Conservation (phyloP, 2,113 vertebrate genomes). For the Trochalopteron elliotii region DNA sequence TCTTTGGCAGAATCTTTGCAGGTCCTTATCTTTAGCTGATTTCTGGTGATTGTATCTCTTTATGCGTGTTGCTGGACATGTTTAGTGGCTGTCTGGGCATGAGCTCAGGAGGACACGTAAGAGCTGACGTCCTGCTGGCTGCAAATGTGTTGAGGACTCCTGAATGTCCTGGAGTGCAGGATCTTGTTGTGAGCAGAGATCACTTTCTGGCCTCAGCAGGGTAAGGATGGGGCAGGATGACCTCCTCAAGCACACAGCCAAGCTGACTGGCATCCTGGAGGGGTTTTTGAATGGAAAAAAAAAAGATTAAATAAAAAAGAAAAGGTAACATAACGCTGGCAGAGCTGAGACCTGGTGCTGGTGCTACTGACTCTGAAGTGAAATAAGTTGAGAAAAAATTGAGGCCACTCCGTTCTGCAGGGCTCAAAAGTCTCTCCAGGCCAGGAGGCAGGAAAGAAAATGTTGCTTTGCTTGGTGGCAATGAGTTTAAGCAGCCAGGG, state of each 20-base stretch:
- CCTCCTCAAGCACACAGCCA: background rate
- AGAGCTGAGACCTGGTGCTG: background rate
- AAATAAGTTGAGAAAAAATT: background rate
- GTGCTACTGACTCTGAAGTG: background rate
- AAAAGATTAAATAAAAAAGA: fast-evolving
- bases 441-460: background rate
- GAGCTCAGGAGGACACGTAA: background rate
- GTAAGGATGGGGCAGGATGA: background rate
- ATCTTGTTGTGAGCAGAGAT: background rate
- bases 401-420: background rate
- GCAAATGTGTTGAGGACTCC: background rate
- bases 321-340: background rate
- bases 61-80: background rate
- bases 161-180: background rate
- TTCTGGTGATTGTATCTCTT: background rate
- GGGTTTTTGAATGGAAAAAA: background rate
- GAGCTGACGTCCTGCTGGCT: background rate
- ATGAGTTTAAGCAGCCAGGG: background rate
- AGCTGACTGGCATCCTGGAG: background rate
- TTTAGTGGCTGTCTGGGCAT: background rate
- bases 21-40: background rate
- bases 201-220: fast-evolving
- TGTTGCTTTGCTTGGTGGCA: background rate
- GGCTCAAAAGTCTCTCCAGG: background rate
- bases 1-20: background rate